These are phyloP conservation scores for Numenius arquata DNA, from an alignment of 2,113 vertebrate species.

Conservation along the genomic window DNA sequence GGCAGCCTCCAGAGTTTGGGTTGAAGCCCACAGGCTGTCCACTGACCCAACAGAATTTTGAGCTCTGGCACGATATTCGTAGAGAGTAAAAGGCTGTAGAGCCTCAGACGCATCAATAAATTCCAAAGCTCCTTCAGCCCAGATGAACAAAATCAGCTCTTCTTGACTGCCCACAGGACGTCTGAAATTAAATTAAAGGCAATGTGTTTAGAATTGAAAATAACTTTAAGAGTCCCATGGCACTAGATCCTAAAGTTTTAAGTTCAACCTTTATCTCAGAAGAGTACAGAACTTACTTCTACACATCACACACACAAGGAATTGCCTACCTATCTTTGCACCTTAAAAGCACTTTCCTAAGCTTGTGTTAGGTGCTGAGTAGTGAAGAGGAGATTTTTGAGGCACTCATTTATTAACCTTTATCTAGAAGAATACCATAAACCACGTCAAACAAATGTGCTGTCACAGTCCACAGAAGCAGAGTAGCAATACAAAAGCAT, in stretches of 20 bases:
- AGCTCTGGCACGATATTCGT: slow-evolving; percentile 82
- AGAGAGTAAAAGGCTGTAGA: slow-evolving; percentile 81
- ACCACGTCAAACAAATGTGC: not conserved
- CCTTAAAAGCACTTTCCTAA: not conserved
- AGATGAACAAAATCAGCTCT: slow-evolving; percentile 83
- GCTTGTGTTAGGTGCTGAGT: not conserved
- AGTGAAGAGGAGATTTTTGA: not conserved
- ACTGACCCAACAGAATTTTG: slow-evolving; percentile 80
- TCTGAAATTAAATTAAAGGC: slow-evolving; percentile 69
- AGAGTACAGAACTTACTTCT: not conserved
- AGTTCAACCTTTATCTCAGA: not conserved
- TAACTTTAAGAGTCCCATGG: not conserved
- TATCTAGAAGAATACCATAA: not conserved
- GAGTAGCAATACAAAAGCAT: not conserved
- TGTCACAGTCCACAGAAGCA: not conserved
- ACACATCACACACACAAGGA: not conserved
- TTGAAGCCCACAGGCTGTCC: slow-evolving; percentile 80
- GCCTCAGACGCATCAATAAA: slow-evolving; percentile 79
- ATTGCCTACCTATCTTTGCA: not conserved
- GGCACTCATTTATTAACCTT: not conserved
- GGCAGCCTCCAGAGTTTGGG: slow-evolving; percentile 78
- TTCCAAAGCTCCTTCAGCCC: slow-evolving; percentile 81
- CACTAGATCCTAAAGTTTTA: not conserved
- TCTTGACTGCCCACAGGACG: slow-evolving; percentile 75
- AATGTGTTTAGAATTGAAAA: not conserved